These are phyloP conservation scores for Bursaphelenchus mucronatus DNA, from an alignment of 1,140 invertebrate species.

Conservation along the genomic window DNA sequence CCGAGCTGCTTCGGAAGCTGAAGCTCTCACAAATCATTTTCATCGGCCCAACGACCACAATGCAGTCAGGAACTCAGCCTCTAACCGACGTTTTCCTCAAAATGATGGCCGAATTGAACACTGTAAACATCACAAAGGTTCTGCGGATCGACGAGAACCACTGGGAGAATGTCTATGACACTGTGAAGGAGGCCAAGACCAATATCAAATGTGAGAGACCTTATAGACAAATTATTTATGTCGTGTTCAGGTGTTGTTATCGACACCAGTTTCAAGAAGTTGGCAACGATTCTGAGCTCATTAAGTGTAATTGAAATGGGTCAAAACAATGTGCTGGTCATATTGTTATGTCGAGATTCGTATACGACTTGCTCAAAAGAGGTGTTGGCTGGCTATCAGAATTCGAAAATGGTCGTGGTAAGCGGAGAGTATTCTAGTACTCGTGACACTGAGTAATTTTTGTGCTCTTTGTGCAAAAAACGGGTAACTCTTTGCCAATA, in stretches of 20 bases:
- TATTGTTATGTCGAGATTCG: slow-evolving; percentile 26
- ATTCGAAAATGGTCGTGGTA: slow-evolving; percentile 36
- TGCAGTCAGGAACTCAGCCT: neutral
- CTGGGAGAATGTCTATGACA: slow-evolving; percentile 23
- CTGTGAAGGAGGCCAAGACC: slow-evolving; percentile 14
- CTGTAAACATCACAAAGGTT: slow-evolving; percentile 10
- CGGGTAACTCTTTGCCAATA: slow-evolving; percentile 10
- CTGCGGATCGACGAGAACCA: slow-evolving; percentile 23
- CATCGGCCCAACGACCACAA: neutral
- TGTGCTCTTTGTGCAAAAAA: slow-evolving; percentile 17
- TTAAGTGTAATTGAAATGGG: slow-evolving; percentile 30
- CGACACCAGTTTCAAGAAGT: slow-evolving; percentile 27
- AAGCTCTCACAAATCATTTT: neutral
- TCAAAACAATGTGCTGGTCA: slow-evolving; percentile 32
- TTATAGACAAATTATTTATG: slow-evolving; percentile 15
- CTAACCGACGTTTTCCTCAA: neutral
- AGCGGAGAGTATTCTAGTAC: slow-evolving; percentile 14
- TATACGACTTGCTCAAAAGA: slow-evolving; percentile 18
- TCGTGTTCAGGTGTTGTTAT: slow-evolving; percentile 33
- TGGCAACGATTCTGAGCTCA: slow-evolving; percentile 22
- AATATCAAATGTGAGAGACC: slow-evolving; percentile 12
- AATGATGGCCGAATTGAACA: neutral
- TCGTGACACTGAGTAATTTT: slow-evolving; percentile 10
- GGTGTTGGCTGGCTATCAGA: slow-evolving; percentile 18
- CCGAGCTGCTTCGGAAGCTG: slow-evolving; percentile 5